Percentiles rank a stretch among this genome's conserved stretches.
Conservation (phyloP, 2,888 invertebrate species). For the Colletes collaris region DNA sequence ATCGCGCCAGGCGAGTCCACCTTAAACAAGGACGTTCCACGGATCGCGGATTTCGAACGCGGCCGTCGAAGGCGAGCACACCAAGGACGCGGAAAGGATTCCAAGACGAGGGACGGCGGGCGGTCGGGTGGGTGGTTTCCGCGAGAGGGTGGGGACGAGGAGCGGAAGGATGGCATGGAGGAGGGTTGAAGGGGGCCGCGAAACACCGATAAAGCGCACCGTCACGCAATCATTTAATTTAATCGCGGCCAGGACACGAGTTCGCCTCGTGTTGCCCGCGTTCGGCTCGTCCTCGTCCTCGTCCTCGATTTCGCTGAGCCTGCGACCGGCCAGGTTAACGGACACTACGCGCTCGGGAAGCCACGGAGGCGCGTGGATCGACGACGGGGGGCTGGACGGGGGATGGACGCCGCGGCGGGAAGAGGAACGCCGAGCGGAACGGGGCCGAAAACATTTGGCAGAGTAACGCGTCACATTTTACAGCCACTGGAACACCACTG, state of each 20-base stretch:
- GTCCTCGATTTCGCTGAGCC: slow-evolving; percentile 23
- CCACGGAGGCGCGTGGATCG: neutral
- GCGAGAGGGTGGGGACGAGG: neutral
- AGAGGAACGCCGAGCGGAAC: too few species aligned
- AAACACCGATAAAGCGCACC: slow-evolving; percentile 41
- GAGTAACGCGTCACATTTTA: slow-evolving; percentile 6
- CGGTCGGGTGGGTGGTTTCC: neutral
- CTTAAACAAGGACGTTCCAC: slow-evolving; percentile 37
- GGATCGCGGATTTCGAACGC: slow-evolving; percentile 36
- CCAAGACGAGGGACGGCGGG: neutral
- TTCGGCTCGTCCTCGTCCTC: slow-evolving; percentile 25
- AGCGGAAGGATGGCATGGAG: slow-evolving; percentile 26
- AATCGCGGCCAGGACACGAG: slow-evolving; percentile 36
- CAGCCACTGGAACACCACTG: slow-evolving; percentile 15
- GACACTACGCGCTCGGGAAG: neutral
- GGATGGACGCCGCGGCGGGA: neutral
- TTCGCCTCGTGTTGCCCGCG: slow-evolving; percentile 25
- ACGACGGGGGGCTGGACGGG: neutral
- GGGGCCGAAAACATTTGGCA: slow-evolving; percentile 15
- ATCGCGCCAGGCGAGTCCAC: slow-evolving; percentile 55
- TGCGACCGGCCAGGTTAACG: slow-evolving; percentile 5
- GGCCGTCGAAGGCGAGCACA: slow-evolving; percentile 9
- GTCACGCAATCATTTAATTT: slow-evolving; percentile 56
- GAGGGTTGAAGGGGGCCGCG: slow-evolving; percentile 1
- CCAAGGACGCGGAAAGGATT: slow-evolving; percentile 48